Percentiles rank a stretch among this genome's conserved stretches.
Evolutionary conservation across 37 sponge, comb jelly and placozoan genomes (phyloP).

Genomic region (Eunapius fragilis): DNA sequence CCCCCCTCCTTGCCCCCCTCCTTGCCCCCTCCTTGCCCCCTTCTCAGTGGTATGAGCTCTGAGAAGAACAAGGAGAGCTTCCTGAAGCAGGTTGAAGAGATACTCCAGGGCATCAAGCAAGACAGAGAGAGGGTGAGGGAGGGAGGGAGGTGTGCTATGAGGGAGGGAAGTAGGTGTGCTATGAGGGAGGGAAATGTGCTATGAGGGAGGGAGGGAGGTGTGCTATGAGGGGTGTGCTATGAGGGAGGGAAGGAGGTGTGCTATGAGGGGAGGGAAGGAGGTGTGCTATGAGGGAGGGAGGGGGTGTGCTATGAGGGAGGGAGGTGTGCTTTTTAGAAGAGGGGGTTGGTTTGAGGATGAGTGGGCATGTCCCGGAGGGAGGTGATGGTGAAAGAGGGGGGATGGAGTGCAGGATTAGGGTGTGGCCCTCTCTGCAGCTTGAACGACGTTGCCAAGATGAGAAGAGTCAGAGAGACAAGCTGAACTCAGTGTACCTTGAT

Average conservation of each 20-base stretch:
- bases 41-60: constrained; percentile 81
- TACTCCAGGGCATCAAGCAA: constrained; percentile 78
- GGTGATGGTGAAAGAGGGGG: not conserved
- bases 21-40: too few relatives aligned
- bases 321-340: not conserved
- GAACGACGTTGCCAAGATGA: constrained; percentile 67
- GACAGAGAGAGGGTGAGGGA: constrained; percentile 72
- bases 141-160: not conserved
- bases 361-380: not conserved
- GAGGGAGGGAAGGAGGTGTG: too few relatives aligned
- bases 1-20: too few relatives aligned
- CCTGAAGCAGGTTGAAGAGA: constrained; percentile 86
- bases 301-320: not conserved
- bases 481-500: constrained; percentile 77
- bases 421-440: constrained; percentile 19
- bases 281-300: not conserved
- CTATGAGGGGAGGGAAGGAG: too few relatives aligned
- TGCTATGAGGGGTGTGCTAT: too few relatives aligned
- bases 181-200: not conserved
- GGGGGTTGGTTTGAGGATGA: not conserved
- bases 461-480: constrained; percentile 72
- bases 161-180: not conserved
- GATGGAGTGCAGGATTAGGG: too few relatives aligned
- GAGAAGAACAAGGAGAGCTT: constrained; percentile 83
- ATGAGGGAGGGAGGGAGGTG: not conserved